Evolutionary conservation across 1,140 invertebrate genomes (phyloP), one percentile per base, ranked within the genome.

Genomic region (Temnothorax longispinosus): DNA sequence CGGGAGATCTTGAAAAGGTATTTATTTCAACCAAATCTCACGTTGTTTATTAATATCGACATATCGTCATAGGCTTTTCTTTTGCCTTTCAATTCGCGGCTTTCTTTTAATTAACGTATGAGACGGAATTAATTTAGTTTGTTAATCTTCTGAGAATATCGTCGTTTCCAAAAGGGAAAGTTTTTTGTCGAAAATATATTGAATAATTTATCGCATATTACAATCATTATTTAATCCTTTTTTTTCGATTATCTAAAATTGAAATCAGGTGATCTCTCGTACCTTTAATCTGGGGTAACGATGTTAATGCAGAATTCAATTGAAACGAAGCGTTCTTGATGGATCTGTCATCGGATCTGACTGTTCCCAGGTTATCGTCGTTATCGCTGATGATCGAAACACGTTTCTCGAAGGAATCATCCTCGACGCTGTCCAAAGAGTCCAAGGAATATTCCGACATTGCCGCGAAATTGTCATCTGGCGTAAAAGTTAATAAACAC

Each of bases 381-480:
- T 77, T 27, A 44, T 71, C 56, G 15, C 67, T 47, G 38, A 65
- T 56, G 5, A 27, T 3, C 2, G 3, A 58, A 54, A 35, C 7
- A 38, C 1, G 11, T 56, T 56, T 76, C 1, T 82, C 52, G n/a
- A 75, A 62, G 44, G 44, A 69, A 76, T 54, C 47, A 58, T 65
- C 38, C 1, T 77, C 52, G 32, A 56, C 44, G n/a, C 81, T 88
- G 21, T 93, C 92, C 32, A 93, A 58, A 10, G 92, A 93, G 27
- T 93, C 91, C 52, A 86, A 64, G 1, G 93, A 93, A 71, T 92
- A 93, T 5, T 71, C 52, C 18, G 93, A 93, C 93, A 93, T 93
- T 54, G 13, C 32, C 13, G 11, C 41, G 41, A 75, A 44, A 84
- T 35, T 58, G 60, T 84, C 18, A 84, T 50, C 44, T 60, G 38